Evolutionary conservation across 2,113 vertebrate species (phyloP).

Genomic region (Melanotaenia duboulayi): DNA sequence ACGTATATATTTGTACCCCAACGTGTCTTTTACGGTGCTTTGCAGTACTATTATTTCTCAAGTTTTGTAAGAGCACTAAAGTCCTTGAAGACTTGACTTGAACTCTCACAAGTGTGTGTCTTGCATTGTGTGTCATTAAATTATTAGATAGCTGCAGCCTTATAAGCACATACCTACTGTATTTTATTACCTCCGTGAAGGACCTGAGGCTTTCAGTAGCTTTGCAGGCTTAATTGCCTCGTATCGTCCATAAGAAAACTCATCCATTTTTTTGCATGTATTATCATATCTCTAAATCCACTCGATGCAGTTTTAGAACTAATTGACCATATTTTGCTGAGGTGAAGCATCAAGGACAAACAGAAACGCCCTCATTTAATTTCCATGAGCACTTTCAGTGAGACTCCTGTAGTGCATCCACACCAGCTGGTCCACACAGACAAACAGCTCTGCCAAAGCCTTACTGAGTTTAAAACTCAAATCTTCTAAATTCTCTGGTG

Average conservation of each 20-base stretch:
- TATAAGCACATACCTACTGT: not conserved
- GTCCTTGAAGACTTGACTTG: slow-evolving; percentile 25
- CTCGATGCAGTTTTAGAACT: slow-evolving; percentile 51
- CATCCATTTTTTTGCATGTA: slow-evolving; percentile 44
- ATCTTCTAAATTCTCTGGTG: slow-evolving; percentile 51
- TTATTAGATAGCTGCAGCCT: slow-evolving; percentile 1
- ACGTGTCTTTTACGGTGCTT: not conserved
- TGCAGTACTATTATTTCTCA: not conserved
- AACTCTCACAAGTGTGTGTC: not conserved
- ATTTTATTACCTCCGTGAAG: slow-evolving; percentile 47
- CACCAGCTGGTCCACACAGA: not conserved
- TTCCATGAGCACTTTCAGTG: slow-evolving; percentile 7
- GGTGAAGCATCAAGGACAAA: slow-evolving; percentile 56
- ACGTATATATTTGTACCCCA: not conserved
- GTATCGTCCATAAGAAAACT: slow-evolving; percentile 38
- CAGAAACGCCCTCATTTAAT: slow-evolving; percentile 30
- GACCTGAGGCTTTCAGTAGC: slow-evolving; percentile 24
- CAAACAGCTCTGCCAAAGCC: not conserved
- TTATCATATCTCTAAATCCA: slow-evolving; percentile 63
- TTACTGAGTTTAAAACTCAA: slow-evolving; percentile 36
- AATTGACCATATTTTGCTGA: slow-evolving; percentile 60
- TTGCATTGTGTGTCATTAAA: slow-evolving; percentile 1
- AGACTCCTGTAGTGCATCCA: not conserved
- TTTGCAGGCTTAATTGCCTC: slow-evolving; percentile 28
- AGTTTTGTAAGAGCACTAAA: slow-evolving; percentile 5